Evolutionary conservation across 2,797 vertebrate species (phyloP), one percentile per base, ranked within the genome.

Genomic region (Sebastiscus tertius): DNA sequence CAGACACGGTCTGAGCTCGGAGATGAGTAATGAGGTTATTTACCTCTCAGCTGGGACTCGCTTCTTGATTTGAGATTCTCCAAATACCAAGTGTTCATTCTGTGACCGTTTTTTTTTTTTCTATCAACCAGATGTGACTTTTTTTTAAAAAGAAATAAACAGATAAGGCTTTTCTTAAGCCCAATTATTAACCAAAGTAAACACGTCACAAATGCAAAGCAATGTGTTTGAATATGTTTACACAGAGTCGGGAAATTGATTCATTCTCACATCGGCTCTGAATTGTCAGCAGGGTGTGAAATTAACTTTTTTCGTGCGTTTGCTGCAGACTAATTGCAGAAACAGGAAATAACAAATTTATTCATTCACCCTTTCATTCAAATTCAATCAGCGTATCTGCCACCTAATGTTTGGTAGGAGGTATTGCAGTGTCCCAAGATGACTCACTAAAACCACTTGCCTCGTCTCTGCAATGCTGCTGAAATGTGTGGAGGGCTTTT

Each of bases 21-120:
- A 84, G 82, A 89, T 71, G 84, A 91, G 79, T 88, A 87, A 93
- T 86, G 80, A 78, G 52, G 83, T 89, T 90, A 88, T 94, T 93
- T 89, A 83, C 86, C 64, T 75, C 88, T 92, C 85, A 74, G 71
- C 83, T 84, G 68, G 70, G 83, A 82, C 62, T 59, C 14, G 2
- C 22, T 82, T 71, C 55, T 87, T 87, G 81, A 87, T 89, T 89
- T 72, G 13, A 83, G 64, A 80, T 81, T 71, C n/a, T 85, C 65
- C 68, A 82, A 80, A 91, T 86, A 84, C 77, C 66, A 81, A 69
- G 75, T 80, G 52, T 55, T 84, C 85, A 75, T 84, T 74, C 22
- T 77, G 46, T 31, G 20, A 73, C 63, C 52, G 5, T 77, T 82
- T 75, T 22, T 80, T 80, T 29, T 31, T 54, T 60, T 78, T 83